Percentiles rank a stretch among this genome's conserved stretches.
These are phyloP conservation scores for Coelopa frigida DNA, from an alignment of 1,140 invertebrate genomes.

Conservation along the genomic window DNA sequence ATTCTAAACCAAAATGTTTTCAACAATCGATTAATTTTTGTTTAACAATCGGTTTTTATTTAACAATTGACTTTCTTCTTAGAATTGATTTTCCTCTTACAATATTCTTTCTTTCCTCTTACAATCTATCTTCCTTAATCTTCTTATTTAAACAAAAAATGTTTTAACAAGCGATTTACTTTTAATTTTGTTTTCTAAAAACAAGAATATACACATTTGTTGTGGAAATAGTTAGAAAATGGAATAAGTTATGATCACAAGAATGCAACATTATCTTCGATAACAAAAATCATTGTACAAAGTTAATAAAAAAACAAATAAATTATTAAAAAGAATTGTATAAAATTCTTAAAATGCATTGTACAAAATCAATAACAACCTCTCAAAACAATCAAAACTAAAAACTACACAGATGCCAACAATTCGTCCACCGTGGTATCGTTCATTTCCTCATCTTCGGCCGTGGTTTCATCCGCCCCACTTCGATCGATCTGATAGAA, in stretches of 20 bases:
- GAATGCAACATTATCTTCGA: background rate
- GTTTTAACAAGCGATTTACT: background rate
- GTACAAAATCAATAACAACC: no score
- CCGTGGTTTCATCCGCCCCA: background rate
- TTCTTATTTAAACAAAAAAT: no score
- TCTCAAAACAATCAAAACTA: no score
- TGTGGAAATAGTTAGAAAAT: background rate
- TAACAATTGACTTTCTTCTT: no score
- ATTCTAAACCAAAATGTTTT: background rate
- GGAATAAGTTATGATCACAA: no score
- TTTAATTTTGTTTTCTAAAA: background rate
- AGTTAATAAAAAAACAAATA: constrained; percentile 1
- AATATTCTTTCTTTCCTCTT: no score
- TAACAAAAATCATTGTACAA: background rate
- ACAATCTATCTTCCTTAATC: no score
- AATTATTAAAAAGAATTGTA: background rate
- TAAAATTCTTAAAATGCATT: background rate
- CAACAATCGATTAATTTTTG: background rate
- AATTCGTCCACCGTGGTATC: constrained; percentile 2
- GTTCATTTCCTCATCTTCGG: constrained; percentile 4
- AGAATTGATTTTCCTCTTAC: no score
- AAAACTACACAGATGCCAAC: constrained; percentile 2
- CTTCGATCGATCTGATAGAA: constrained; percentile 19
- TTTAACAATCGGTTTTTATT: no score
- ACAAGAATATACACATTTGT: background rate